Percentiles rank a stretch among this genome's conserved stretches.
Evolutionary conservation across 2,797 vertebrate species (phyloP).

Genomic region (Mormyrus hasselquistii): DNA sequence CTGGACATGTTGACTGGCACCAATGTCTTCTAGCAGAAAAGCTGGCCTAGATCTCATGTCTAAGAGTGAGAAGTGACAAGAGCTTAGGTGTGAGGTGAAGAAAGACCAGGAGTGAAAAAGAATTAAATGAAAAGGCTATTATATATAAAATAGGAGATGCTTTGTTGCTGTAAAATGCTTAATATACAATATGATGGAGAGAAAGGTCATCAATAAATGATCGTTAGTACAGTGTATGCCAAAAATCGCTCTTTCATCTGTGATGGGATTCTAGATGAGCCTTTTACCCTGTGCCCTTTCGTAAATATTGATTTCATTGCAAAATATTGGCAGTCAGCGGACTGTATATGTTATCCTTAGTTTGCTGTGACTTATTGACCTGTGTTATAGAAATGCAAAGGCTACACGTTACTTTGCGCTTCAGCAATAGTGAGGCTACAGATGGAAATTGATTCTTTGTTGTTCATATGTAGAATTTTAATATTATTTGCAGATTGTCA

Average conservation of each 20-base stretch:
- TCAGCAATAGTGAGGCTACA: background rate
- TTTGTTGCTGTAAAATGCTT: background rate
- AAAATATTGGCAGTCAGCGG: constrained; percentile 16
- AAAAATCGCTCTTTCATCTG: constrained; percentile 5
- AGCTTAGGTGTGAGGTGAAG: background rate
- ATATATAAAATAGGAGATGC: background rate
- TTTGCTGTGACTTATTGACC: constrained; percentile 11
- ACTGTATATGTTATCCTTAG: constrained; percentile 11
- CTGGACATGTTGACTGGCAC: background rate
- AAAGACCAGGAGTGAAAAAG: background rate
- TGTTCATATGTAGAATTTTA: background rate
- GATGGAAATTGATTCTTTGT: constrained; percentile 11
- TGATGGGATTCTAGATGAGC: constrained; percentile 13
- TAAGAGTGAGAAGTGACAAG: background rate
- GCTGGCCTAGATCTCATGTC: background rate
- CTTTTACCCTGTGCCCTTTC: constrained; percentile 22
- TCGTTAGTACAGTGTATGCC: constrained; percentile 15
- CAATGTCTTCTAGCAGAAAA: background rate
- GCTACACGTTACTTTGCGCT: background rate
- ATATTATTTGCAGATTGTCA: background rate
- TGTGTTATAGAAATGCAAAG: constrained; percentile 7
- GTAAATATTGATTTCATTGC: constrained; percentile 26
- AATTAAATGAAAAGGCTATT: background rate
- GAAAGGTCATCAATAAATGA: constrained; percentile 24
- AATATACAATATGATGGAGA: background rate